Percentiles rank a stretch among this genome's conserved stretches.
phyloP scores from a whole-genome alignment of 2,113 vertebrate genomes.

The Peromyscus polionotus region DNA sequence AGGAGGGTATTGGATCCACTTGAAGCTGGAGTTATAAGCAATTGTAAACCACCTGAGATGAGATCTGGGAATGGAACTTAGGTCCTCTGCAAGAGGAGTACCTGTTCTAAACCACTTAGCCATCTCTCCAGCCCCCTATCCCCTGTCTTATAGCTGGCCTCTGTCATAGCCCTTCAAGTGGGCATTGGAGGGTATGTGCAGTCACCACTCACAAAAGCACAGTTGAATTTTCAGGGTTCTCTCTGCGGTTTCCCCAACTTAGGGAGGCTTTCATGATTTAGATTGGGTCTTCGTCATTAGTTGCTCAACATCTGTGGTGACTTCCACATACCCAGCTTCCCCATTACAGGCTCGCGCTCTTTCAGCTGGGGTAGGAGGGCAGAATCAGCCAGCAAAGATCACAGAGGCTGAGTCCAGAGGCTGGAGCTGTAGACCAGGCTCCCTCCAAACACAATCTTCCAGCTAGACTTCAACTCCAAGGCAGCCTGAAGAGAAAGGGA shows the following conservation, averaged over 20 bases:
- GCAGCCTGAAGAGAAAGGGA: background rate
- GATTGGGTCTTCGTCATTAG: background rate
- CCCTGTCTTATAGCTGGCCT: background rate
- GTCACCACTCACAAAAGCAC: background rate
- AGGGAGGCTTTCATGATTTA: background rate
- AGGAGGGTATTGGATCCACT: background rate
- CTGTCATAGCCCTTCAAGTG: background rate
- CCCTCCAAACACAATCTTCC: background rate
- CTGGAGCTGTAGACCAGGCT: background rate
- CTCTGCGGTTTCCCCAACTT: background rate
- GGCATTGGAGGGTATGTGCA: background rate
- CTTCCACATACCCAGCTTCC: background rate
- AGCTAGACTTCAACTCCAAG: background rate
- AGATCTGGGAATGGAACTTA: background rate
- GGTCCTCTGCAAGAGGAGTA: background rate
- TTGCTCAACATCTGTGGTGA: background rate
- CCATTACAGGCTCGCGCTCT: background rate
- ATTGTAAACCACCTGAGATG: background rate
- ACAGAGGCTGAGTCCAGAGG: background rate
- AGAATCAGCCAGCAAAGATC: background rate
- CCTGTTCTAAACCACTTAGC: background rate
- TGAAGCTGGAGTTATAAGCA: background rate
- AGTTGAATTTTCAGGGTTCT: background rate
- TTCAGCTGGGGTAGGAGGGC: background rate
- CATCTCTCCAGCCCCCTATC: background rate